phyloP scores from a whole-genome alignment of 2,113 vertebrate species.

The Lathamus discolor region DNA sequence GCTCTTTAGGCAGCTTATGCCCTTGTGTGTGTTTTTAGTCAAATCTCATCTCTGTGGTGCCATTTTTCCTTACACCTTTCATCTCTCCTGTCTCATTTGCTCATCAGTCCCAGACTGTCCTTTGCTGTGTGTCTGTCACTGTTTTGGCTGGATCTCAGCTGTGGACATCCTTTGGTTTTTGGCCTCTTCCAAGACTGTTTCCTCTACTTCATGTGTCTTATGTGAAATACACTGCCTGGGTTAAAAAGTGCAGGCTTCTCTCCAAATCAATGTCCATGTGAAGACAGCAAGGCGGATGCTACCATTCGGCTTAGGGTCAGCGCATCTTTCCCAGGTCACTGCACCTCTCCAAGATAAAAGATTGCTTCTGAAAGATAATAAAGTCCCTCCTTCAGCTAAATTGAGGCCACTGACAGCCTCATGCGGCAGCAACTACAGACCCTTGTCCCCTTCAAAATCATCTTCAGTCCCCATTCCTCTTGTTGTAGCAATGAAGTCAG shows the following conservation, averaged over 20 bases:
- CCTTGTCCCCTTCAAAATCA: background rate
- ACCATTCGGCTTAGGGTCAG: background rate
- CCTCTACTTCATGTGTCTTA: background rate
- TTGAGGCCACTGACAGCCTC: background rate
- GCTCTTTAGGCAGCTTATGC: background rate
- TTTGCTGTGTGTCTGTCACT: background rate
- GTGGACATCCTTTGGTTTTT: background rate
- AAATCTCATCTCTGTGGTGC: background rate
- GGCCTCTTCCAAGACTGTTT: background rate
- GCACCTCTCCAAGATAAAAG: background rate
- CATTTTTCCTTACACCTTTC: background rate
- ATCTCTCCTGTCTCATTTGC: background rate
- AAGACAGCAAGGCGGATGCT: background rate
- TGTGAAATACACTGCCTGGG: background rate
- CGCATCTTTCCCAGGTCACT: background rate
- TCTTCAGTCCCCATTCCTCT: background rate
- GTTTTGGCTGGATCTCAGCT: background rate
- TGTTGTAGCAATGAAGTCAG: background rate
- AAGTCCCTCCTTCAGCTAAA: background rate
- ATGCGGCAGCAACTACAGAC: background rate
- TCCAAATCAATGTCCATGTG: background rate
- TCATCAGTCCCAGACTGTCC: background rate
- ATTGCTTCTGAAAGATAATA: background rate
- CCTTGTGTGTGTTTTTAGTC: background rate
- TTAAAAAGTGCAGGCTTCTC: background rate